These are phyloP conservation scores for Hafferia zeledoni DNA, from an alignment of 2,797 vertebrate genomes.

Conservation along the genomic window DNA sequence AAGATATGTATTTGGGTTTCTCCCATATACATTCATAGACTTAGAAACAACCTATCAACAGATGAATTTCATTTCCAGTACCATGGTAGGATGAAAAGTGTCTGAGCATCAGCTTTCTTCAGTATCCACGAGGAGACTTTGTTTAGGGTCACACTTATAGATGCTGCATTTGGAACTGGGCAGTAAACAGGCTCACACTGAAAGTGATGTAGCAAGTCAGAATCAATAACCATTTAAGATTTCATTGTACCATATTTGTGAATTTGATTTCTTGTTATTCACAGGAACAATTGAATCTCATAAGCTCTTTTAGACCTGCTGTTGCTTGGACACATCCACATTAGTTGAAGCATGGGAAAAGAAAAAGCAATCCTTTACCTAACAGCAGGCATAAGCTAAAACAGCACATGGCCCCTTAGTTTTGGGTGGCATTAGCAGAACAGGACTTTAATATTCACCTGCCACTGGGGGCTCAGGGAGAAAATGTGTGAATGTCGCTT, in stretches of 20 bases:
- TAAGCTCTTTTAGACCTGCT: neutral
- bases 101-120: neutral
- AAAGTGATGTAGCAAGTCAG: neutral
- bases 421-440: neutral
- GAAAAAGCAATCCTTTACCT: neutral
- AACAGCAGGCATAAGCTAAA: neutral
- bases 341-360: neutral
- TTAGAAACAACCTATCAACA: neutral
- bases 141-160: neutral
- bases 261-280: neutral
- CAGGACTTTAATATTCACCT: neutral
- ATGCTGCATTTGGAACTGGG: neutral
- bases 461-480: rapidly evolving
- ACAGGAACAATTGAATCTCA: neutral
- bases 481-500: neutral
- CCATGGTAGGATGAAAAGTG: constrained; percentile 71
- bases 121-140: neutral
- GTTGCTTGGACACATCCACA: neutral
- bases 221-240: neutral
- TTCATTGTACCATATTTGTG: neutral
- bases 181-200: neutral
- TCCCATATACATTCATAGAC: constrained; percentile 26
- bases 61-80: constrained; percentile 35
- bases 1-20: constrained; percentile 36
- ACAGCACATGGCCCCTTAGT: neutral